A percentile compares a stretch with the other conserved stretches of the same genome.
phyloP scores from a whole-genome alignment of 2,888 invertebrate species.

The Carterocephalus palaemon region DNA sequence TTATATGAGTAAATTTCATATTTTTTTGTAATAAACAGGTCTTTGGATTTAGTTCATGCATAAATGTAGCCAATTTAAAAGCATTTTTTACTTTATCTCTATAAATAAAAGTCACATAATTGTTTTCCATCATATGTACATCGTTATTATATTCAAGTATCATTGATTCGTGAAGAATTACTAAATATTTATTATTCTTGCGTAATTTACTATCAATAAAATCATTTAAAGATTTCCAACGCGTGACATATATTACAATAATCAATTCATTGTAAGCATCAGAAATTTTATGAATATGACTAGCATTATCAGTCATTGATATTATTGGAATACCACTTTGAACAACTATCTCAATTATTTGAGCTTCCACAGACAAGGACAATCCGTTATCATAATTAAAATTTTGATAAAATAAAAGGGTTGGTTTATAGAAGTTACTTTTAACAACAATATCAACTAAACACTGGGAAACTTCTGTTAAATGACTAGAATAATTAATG shows the following conservation, averaged over 20 bases:
- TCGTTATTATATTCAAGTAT: neutral
- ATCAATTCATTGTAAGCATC: constrained; percentile 28
- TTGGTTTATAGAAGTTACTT: constrained; percentile 10
- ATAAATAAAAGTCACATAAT: constrained; percentile 44
- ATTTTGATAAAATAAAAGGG: constrained; percentile 10
- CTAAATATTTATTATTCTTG: constrained; percentile 39
- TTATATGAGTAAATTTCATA: constrained; percentile 35
- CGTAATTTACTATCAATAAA: constrained; percentile 30
- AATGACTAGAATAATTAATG: neutral
- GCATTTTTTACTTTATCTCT: constrained; percentile 23
- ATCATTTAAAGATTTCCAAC: constrained; percentile 31
- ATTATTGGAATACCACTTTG: constrained; percentile 25
- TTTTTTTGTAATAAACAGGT: constrained; percentile 40
- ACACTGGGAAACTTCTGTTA: constrained; percentile 4
- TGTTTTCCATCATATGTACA: neutral
- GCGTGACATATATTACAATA: constrained; percentile 35
- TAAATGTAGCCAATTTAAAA: constrained; percentile 36
- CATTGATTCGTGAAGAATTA: constrained; percentile 35
- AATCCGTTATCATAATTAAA: no score
- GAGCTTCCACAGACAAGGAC: no score
- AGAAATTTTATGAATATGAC: constrained; percentile 22
- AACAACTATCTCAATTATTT: constrained; percentile 6
- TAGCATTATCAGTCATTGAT: constrained; percentile 9
- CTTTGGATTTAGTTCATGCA: constrained; percentile 41
- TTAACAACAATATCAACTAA: neutral